Conservation (phyloP, 2,888 invertebrate species). For the Sinodicranocentrus sp. region DNA sequence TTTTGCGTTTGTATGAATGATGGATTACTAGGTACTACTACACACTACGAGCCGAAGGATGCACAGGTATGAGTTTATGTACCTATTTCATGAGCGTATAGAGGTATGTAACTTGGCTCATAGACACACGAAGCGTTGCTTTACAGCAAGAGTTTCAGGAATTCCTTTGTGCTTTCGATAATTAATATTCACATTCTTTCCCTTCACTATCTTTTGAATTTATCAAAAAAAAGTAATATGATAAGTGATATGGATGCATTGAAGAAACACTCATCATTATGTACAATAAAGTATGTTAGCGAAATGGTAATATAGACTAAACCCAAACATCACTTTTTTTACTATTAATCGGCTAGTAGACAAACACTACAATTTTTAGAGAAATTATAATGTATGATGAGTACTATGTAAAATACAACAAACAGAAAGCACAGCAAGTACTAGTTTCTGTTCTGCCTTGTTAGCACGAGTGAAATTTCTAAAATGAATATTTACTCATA, state of each 20-base stretch:
- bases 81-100: neutral
- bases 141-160: conserved; percentile 39
- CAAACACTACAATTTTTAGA: no score
- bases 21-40: conserved; percentile 45
- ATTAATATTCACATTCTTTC: conserved; percentile 64
- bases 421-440: no score
- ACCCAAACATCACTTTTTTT: no score
- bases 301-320: no score
- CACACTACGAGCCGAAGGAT: conserved; percentile 31
- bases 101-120: conserved; percentile 24
- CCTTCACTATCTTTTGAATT: conserved; percentile 38
- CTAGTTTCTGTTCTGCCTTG: no score
- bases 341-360: no score
- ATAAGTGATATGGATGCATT: neutral
- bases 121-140: conserved; percentile 38
- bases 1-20: conserved; percentile 55
- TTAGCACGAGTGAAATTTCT: no score
- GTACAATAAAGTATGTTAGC: no score
- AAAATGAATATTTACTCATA: no score
- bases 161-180: conserved; percentile 64
- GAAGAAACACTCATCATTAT: no score
- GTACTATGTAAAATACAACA: no score
- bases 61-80: conserved; percentile 6
- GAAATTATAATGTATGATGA: no score
- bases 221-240: conserved; percentile 27